These are phyloP conservation scores for Ypsolopha scabrella DNA, from an alignment of 2,888 invertebrate genomes.

Conservation along the genomic window DNA sequence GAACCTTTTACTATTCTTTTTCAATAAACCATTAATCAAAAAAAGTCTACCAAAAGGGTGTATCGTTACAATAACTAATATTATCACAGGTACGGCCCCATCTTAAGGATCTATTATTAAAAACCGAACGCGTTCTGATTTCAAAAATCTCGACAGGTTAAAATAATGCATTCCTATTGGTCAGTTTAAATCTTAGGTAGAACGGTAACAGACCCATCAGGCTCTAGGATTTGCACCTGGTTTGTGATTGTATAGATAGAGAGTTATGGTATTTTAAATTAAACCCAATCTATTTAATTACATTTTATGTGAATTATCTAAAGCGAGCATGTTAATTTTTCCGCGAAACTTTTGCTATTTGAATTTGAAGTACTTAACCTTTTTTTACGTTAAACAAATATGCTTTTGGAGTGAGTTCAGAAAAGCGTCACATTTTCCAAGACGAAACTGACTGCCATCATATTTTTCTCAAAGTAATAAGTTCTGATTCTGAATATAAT, in stretches of 20 bases:
- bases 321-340: slow-evolving; percentile 17
- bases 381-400: too few relatives aligned
- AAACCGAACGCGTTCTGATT: slow-evolving; percentile 1
- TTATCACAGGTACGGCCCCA: not conserved
- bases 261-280: not conserved
- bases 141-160: slow-evolving; percentile 2
- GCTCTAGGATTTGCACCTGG: not conserved
- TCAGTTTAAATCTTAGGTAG: slow-evolving; percentile 41
- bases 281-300: too few relatives aligned
- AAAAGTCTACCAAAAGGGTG: not conserved
- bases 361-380: too few relatives aligned
- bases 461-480: too few relatives aligned
- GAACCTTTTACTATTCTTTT: too few relatives aligned
- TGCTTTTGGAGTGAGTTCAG: too few relatives aligned
- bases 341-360: not conserved
- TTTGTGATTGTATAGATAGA: not conserved
- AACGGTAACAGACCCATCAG: slow-evolving; percentile 4
- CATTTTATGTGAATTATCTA: too few relatives aligned
- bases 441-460: too few relatives aligned
- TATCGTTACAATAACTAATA: not conserved
- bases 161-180: slow-evolving; percentile 21
- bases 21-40: not conserved
- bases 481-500: too few relatives aligned
- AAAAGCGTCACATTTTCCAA: too few relatives aligned
- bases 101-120: not conserved